These are phyloP conservation scores for Nixonia krombeini DNA, from an alignment of 1,140 invertebrate species.

Conservation along the genomic window DNA sequence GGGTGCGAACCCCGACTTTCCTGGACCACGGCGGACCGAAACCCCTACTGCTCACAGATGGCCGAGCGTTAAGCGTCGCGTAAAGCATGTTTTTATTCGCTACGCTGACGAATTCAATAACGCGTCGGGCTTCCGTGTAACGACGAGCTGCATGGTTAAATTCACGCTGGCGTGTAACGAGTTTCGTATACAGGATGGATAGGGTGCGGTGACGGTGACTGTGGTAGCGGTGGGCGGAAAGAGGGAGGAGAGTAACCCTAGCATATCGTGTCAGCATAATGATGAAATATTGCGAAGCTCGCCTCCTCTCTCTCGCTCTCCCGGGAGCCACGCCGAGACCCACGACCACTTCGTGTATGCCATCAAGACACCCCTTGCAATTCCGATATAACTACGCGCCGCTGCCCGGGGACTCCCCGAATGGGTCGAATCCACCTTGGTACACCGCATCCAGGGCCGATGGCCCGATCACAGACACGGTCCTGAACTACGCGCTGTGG, in stretches of 20 bases:
- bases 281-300: conserved; percentile 72
- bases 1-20: conserved; percentile 15
- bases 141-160: conserved; percentile 47
- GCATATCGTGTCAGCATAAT: conserved; percentile 67
- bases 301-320: no score
- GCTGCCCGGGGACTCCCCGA: conserved; percentile 34
- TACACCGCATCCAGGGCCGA: conserved; percentile 25
- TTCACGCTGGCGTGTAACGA: conserved; percentile 61
- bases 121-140: conserved; percentile 41
- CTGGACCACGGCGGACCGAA: conserved; percentile 18
- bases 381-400: conserved; percentile 60
- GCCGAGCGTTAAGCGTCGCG: conserved; percentile 61
- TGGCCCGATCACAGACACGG: no score
- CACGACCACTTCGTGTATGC: conserved; percentile 55
- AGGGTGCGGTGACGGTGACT: conserved; percentile 9
- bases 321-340: conserved; percentile 51
- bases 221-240: conserved; percentile 4
- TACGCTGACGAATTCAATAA: conserved; percentile 66
- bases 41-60: conserved; percentile 57
- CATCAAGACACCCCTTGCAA: conserved; percentile 60
- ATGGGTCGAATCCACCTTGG: conserved; percentile 47
- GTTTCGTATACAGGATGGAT: conserved; percentile 57
- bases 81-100: conserved; percentile 62
- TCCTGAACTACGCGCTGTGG: no score
- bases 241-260: conserved; percentile 57